Evolutionary conservation across 2,888 invertebrate species (phyloP), one percentile per base, ranked within the genome.

Genomic region (Agrotis puta): DNA sequence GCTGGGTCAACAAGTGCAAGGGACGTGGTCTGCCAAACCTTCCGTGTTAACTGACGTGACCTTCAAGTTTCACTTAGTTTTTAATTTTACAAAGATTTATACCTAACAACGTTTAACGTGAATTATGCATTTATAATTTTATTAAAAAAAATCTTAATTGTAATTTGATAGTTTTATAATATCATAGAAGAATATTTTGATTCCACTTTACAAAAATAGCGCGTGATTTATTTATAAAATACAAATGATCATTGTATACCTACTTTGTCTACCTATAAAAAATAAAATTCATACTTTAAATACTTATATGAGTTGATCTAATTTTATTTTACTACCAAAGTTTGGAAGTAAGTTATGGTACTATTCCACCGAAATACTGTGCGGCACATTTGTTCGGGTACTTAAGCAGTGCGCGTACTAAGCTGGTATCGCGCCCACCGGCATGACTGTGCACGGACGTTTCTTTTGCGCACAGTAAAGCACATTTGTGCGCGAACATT

Each of bases 1-100:
- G 92, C 0, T 95, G 95, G 94, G 88, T 84, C 57, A 90, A 92
- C 64, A 85, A 87, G 51, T 89, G 89, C 68, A 81, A 70, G 72
- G 82, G 73, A 33, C 78, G 66, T 51, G n/a, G 22, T 43, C 69
- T 74, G 5, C 84, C 79, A 7, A 22, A 69, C n/a, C 47, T 84
- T 50, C 33, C 68, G 20, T 84, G 84, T 20, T 85, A 57, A 72
- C n/a, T 18, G 1, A 27, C n/a, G 2, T 18, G 14, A 14, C 24
- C 14, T 74, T 64, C 7, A 13, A 54, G 18, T 24, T 47, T n/a
- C 16, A 14, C 11, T 7, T 54, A 54, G 22, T n/a, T 50, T 72
- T 43, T 20, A 20, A 48, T 50, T 61, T 62, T 50, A n/a, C 16
- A 14, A 18, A 3, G 18, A 6, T 1, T 27, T 39, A 20, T 11